Evolutionary conservation across 2,888 invertebrate species (phyloP), one percentile per base, ranked within the genome.

Genomic region (Lepas anatifera): DNA sequence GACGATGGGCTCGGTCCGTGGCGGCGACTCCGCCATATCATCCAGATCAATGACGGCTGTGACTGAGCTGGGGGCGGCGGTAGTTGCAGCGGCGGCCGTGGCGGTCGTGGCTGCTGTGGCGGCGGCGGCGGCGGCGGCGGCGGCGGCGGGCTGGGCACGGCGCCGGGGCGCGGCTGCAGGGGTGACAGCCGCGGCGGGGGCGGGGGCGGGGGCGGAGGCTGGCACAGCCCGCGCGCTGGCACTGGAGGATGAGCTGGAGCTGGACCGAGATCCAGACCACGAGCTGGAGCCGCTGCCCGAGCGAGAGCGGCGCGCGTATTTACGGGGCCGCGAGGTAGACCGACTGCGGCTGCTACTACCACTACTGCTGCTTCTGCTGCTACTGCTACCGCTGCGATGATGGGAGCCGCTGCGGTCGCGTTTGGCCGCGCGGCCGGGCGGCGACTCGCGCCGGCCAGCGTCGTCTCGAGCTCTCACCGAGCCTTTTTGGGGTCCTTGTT

Each of bases 1-100:
- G 69, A 92, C 87, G 77, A 93, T 92, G 0, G 92, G 85, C 79
- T 90, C 88, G 73, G 87, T 84, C 0, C 90, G 91, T 68, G 90
- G 89, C 11, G 90, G 89, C 22, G 88, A 87, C 63, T 73, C 71
- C 27, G 73, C 70, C 48, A 74, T 72, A 68, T 68, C 50, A 18
- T 74, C 74, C 71, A 74, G 69, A 69, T 74, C 73, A 52, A 73
- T 63, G 25, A 27, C 8, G 25, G 50, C 74, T 10, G 73, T 63
- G 73, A 72, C 90, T 84, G 78, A n/a, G 16, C 16, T n/a, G n/a
- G n/a, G n/a, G n/a, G 41, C 58, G 25, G 29, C 39, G 8, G 13
- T 7, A 39, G 39, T 10, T 13, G 39, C 39, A n/a, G n/a, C n/a
- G n/a, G n/a, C n/a, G n/a, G n/a, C n/a, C n/a, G n/a, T n/a, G n/a